Evolutionary conservation across 2,113 vertebrate species (phyloP).

Genomic region (Leiothrix lutea): DNA sequence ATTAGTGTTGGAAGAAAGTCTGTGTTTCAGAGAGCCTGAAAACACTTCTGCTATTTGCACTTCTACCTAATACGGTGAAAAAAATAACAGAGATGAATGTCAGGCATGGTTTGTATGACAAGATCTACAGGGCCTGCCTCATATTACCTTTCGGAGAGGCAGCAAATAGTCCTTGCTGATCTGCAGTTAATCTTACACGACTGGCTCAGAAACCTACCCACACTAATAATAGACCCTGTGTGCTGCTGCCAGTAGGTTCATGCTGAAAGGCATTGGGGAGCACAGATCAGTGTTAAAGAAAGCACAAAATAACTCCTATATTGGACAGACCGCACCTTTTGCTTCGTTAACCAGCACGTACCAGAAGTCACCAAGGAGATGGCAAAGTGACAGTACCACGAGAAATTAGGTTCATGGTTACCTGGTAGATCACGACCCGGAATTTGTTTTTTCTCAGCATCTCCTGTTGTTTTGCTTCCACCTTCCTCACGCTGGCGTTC

Average conservation of each 20-base stretch:
- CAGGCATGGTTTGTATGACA: constrained; percentile 44
- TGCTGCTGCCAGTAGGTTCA: not conserved
- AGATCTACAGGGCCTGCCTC: constrained; percentile 43
- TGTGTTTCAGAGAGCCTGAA: not conserved
- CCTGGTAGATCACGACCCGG: constrained; percentile 96
- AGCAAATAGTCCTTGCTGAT: constrained; percentile 76
- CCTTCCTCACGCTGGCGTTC: constrained; percentile 83
- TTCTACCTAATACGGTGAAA: constrained; percentile 28
- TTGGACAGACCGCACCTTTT: not conserved
- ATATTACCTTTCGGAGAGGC: constrained; percentile 73
- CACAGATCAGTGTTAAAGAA: not conserved
- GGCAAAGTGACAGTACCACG: not conserved
- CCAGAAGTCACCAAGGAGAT: not conserved
- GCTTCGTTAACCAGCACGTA: not conserved
- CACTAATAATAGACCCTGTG: constrained; percentile 74
- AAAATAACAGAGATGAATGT: constrained; percentile 53
- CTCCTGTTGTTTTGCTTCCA: constrained; percentile 90
- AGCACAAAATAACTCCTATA: not conserved
- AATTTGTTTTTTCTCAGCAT: constrained; percentile 96
- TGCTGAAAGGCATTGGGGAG: not conserved
- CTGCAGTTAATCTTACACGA: constrained; percentile 73
- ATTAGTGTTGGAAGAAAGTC: not conserved
- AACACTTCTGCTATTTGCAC: not conserved
- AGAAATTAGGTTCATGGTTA: constrained; percentile 50
- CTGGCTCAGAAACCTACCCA: constrained; percentile 58